Evolutionary conservation across 1,140 invertebrate species (phyloP).

Genomic region (Aphidius gifuensis): DNA sequence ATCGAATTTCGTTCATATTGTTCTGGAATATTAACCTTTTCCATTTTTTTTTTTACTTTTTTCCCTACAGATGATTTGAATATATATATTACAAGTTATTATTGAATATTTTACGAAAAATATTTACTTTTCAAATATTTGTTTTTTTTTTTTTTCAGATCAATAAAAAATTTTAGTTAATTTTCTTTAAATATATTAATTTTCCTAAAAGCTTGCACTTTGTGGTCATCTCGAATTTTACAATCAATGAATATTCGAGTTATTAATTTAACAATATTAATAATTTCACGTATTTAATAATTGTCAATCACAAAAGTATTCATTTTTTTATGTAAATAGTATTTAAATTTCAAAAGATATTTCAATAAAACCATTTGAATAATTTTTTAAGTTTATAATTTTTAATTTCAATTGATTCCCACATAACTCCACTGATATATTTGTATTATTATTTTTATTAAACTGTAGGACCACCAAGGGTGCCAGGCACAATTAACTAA

Average conservation of each 20-base stretch:
- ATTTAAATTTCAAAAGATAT: not conserved
- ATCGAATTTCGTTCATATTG: constrained; percentile 21
- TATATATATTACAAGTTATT: no score
- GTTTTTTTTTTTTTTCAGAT: constrained; percentile 35
- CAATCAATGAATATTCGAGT: constrained; percentile 37
- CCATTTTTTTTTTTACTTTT: constrained; percentile 11
- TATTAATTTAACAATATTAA: constrained; percentile 10
- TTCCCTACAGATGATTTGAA: not conserved
- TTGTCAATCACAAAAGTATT: not conserved
- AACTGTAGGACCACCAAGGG: constrained; percentile 52
- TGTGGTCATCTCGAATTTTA: constrained; percentile 50
- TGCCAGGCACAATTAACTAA: constrained; percentile 55
- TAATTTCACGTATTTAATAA: constrained; percentile 17
- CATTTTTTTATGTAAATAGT: not conserved
- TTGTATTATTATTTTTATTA: constrained; percentile 28
- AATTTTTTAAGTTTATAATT: constrained; percentile 1
- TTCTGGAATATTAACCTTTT: constrained; percentile 2
- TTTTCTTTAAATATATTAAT: not conserved
- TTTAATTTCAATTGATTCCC: constrained; percentile 1
- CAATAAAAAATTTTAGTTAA: constrained; percentile 48
- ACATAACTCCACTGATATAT: constrained; percentile 9
- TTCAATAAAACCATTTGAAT: not conserved
- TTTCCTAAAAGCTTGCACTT: constrained; percentile 57
- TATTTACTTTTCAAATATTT: constrained; percentile 32
- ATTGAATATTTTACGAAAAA: constrained; percentile 49